Percentiles rank a stretch among this genome's conserved stretches.
Conservation (phyloP, 2,797 vertebrate genomes). For the Trichosurus vulpecula region DNA sequence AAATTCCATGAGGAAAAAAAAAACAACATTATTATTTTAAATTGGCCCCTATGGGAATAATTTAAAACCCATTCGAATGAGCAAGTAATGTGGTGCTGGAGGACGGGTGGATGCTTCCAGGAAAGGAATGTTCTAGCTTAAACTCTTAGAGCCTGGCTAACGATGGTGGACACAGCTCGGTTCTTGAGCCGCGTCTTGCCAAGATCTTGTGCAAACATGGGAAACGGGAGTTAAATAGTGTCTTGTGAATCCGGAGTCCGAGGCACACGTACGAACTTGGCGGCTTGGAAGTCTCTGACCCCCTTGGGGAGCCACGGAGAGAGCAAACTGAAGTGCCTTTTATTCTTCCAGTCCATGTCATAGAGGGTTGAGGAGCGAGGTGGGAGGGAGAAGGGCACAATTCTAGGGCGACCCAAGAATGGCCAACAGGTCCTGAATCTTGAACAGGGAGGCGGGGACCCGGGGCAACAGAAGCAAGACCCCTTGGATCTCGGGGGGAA, state of each 20-base stretch:
- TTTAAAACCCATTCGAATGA: slow-evolving; percentile 78
- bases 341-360: neutral
- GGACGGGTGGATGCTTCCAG: slow-evolving; percentile 32
- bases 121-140: slow-evolving; percentile 37
- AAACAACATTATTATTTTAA: slow-evolving; percentile 74
- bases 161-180: neutral
- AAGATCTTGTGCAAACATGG: slow-evolving; percentile 42
- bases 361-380: neutral
- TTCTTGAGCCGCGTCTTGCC: neutral
- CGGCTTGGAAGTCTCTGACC: neutral
- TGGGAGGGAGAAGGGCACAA: neutral
- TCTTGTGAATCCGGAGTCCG: slow-evolving; percentile 35
- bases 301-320: neutral
- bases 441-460: neutral
- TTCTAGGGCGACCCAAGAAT: neutral
- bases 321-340: neutral
- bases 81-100: slow-evolving; percentile 64
- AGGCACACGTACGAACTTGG: slow-evolving; percentile 49
- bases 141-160: neutral
- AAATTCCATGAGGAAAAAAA: slow-evolving; percentile 80
- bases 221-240: neutral
- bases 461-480: neutral
- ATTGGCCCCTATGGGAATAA: slow-evolving; percentile 85
- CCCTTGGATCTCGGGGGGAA: neutral
- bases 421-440: neutral